phyloP scores from a whole-genome alignment of 2,113 vertebrate species.

The Dromaius novaehollandiae region DNA sequence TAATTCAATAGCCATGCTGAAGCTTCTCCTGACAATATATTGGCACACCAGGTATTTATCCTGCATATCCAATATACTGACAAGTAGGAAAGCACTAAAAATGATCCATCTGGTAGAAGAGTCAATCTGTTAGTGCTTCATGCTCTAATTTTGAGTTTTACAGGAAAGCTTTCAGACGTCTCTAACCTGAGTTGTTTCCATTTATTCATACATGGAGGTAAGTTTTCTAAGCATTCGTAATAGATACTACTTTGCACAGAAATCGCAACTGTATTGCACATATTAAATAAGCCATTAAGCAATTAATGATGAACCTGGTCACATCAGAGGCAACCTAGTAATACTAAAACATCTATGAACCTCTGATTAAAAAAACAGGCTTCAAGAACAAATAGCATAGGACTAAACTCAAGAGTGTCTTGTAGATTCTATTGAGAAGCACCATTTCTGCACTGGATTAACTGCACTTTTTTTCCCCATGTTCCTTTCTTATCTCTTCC shows the following conservation, averaged over 20 bases:
- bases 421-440: background rate
- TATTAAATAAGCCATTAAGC: background rate
- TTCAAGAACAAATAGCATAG: background rate
- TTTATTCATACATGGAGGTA: background rate
- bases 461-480: fast-evolving
- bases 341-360: background rate
- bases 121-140: background rate
- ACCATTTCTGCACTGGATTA: background rate
- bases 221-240: background rate
- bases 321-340: background rate
- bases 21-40: background rate
- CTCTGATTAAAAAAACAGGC: background rate
- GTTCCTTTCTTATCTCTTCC: background rate
- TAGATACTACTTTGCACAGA: background rate
- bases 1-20: background rate
- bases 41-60: background rate
- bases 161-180: background rate
- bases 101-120: background rate
- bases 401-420: background rate
- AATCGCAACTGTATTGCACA: background rate
- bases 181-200: background rate
- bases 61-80: background rate
- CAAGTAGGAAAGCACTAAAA: background rate
- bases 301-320: background rate
- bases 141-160: background rate